phyloP scores from a whole-genome alignment of 92 coral and sea anemone species.

The Siderastrea radians region DNA sequence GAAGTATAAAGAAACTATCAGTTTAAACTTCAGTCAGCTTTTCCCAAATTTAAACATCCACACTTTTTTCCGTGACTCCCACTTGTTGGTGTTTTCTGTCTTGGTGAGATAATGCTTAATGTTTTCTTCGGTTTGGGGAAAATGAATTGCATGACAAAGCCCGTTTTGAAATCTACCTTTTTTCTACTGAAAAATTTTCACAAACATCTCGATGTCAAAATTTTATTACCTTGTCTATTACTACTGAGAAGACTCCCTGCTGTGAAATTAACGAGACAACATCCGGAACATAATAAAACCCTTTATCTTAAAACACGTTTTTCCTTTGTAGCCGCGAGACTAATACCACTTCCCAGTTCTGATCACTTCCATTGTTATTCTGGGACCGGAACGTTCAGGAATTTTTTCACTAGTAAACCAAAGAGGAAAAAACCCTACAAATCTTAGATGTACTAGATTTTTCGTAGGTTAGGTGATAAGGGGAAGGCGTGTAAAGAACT shows the following conservation, averaged over 20 bases:
- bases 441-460: background rate
- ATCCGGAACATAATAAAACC: constrained; percentile 14
- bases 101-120: background rate
- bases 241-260: constrained; percentile 20
- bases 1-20: too few species aligned
- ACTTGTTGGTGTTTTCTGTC: too few species aligned
- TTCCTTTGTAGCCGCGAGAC: constrained; percentile 1
- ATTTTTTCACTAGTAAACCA: background rate
- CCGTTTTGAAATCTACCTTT: background rate
- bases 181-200: background rate
- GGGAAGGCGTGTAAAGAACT: background rate
- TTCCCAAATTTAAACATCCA: background rate
- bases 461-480: constrained; percentile 3
- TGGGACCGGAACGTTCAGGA: constrained; percentile 12
- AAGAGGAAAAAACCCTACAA: background rate
- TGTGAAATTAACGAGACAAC: constrained; percentile 12
- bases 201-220: background rate
- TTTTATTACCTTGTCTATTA: background rate
- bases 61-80: background rate
- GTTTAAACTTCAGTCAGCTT: too few species aligned
- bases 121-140: background rate
- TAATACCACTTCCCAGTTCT: background rate
- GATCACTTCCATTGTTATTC: background rate
- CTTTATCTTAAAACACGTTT: background rate
- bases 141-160: background rate